Percentiles rank a stretch among this genome's conserved stretches.
phyloP scores from a whole-genome alignment of 2,888 invertebrate genomes.

The Tiliacea citrago region DNA sequence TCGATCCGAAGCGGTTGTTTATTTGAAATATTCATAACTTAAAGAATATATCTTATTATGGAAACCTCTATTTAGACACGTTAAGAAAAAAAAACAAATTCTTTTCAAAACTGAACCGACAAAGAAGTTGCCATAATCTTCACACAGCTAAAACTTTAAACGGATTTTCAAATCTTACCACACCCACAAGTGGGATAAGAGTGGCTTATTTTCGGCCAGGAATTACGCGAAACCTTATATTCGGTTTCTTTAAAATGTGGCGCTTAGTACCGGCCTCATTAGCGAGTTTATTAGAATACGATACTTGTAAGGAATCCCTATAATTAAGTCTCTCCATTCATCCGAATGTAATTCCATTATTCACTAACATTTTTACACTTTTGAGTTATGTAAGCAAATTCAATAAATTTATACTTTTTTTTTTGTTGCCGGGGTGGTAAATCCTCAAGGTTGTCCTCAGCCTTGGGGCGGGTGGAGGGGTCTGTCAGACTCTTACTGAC shows the following conservation, averaged over 20 bases:
- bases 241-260: conserved; percentile 51
- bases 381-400: conserved; percentile 50
- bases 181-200: conserved; percentile 24
- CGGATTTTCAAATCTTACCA: conserved; percentile 22
- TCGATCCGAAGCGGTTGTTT: neutral
- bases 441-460: too few species aligned
- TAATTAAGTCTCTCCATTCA: conserved; percentile 42
- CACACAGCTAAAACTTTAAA: conserved; percentile 16
- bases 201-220: conserved; percentile 18
- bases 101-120: neutral
- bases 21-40: neutral
- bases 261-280: conserved; percentile 50
- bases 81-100: neutral
- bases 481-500: too few species aligned
- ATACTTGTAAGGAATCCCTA: conserved; percentile 54
- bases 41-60: too few species aligned
- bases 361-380: conserved; percentile 55
- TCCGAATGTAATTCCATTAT: conserved; percentile 56
- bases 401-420: conserved; percentile 54
- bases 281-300: conserved; percentile 53
- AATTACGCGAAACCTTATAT: conserved; percentile 42
- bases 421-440: too few species aligned
- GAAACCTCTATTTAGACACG: neutral
- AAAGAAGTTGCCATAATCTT: conserved; percentile 3
- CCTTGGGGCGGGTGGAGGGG: too few species aligned